Evolutionary conservation across 2,113 vertebrate genomes (phyloP).

Genomic region (Galemys pyrenaicus): DNA sequence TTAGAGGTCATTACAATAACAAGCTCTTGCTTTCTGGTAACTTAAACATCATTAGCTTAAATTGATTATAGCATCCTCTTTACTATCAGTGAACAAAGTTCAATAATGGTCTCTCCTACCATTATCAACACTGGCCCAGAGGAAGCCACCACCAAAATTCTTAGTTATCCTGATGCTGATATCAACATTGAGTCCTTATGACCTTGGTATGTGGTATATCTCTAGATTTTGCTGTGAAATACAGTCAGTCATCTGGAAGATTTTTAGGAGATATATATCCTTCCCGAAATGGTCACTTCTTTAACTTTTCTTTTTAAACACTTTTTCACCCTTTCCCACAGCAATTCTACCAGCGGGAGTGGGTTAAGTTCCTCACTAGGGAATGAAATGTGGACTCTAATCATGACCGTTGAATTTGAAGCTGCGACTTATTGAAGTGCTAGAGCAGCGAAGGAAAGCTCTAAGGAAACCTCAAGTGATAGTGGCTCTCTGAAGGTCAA

Average conservation of each 20-base stretch:
- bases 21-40: background rate
- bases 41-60: background rate
- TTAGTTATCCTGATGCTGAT: background rate
- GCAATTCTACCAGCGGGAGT: background rate
- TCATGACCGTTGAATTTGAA: no score
- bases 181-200: background rate
- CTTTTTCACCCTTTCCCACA: background rate
- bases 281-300: background rate
- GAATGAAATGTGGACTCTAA: no score
- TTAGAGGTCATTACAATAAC: background rate
- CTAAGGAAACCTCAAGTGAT: no score
- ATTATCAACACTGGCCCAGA: background rate
- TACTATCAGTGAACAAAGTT: background rate
- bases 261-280: background rate
- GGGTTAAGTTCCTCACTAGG: no score
- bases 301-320: background rate
- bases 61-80: background rate
- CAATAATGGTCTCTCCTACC: background rate
- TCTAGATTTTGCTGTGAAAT: background rate
- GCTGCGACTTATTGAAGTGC: no score
- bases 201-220: background rate
- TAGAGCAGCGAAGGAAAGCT: no score
- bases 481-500: no score
- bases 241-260: background rate
- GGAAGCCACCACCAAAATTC: background rate